Evolutionary conservation across 1,140 invertebrate species (phyloP).

Genomic region (Rhagoletis pomonella): DNA sequence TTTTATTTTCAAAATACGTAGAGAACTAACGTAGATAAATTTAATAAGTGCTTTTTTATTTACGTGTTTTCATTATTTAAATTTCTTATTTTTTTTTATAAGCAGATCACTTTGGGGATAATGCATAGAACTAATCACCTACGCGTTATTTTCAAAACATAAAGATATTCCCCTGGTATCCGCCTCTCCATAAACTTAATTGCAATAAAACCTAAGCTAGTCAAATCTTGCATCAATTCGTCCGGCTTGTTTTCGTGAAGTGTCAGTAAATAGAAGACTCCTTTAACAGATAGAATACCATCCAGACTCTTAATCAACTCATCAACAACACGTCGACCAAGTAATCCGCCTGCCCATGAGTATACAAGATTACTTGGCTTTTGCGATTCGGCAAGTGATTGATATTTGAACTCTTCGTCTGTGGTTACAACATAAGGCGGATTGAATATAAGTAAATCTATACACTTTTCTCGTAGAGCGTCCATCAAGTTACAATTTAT

Average conservation of each 20-base stretch:
- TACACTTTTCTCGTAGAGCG: slow-evolving; percentile 75
- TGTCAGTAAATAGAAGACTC: slow-evolving; percentile 89
- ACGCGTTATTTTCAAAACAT: slow-evolving; percentile 74
- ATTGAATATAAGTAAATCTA: slow-evolving; percentile 96
- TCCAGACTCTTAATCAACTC: slow-evolving; percentile 82
- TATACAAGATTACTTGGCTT: slow-evolving; percentile 76
- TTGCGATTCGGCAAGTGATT: slow-evolving; percentile 38
- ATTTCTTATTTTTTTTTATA: too few relatives aligned
- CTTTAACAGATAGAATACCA: slow-evolving; percentile 80
- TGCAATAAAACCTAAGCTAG: slow-evolving; percentile 77
- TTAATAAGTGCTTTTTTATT: too few relatives aligned
- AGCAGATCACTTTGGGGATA: too few relatives aligned
- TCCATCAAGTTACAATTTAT: slow-evolving; percentile 82
- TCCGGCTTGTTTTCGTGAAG: slow-evolving; percentile 90
- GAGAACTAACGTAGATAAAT: too few relatives aligned
- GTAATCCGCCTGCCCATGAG: slow-evolving; percentile 90
- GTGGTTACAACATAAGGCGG: slow-evolving; percentile 96
- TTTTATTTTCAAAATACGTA: too few relatives aligned
- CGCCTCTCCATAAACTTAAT: slow-evolving; percentile 81
- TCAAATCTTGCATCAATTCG: slow-evolving; percentile 81
- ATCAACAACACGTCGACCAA: slow-evolving; percentile 89
- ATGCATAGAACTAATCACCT: not conserved
- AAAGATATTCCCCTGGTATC: slow-evolving; percentile 76
- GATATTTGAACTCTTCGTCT: slow-evolving; percentile 76
- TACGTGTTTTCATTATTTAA: too few relatives aligned